Conservation (phyloP, 2,888 invertebrate species). For the Sthenelais limicola region DNA sequence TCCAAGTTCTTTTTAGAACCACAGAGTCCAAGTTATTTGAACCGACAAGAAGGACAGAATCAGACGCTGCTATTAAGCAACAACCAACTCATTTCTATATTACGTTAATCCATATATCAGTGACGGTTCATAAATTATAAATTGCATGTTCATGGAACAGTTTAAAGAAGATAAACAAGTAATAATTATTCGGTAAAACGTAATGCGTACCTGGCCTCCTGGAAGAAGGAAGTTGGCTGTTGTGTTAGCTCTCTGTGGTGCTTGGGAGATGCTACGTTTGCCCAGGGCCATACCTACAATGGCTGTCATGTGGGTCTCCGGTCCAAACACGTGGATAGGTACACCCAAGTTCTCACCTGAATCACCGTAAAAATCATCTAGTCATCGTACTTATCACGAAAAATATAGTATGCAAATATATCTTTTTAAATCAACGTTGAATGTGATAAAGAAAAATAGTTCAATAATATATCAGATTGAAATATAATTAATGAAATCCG, state of each 20-base stretch:
- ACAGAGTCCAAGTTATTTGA: no score
- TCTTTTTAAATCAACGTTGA: not conserved
- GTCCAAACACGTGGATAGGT: slow-evolving; percentile 94
- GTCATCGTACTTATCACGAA: not conserved
- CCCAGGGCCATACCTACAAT: slow-evolving; percentile 98
- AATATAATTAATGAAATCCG: no score
- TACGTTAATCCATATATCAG: no score
- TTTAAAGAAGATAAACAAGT: no score
- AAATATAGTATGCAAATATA: not conserved
- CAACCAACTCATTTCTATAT: no score
- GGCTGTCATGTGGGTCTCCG: slow-evolving; percentile 99
- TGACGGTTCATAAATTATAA: no score
- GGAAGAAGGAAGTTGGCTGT: slow-evolving; percentile 92
- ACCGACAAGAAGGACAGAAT: no score
- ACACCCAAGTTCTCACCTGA: slow-evolving; percentile 82
- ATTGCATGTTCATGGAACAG: no score
- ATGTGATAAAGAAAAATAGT: not conserved
- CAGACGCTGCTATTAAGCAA: no score
- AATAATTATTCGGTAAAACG: no score
- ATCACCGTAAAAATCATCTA: not conserved
- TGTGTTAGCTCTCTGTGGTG: slow-evolving; percentile 78
- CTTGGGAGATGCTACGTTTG: slow-evolving; percentile 76
- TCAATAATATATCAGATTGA: no score
- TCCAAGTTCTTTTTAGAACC: no score
- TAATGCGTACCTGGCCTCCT: slow-evolving; percentile 77